These are phyloP conservation scores for Ivindomyrus marchei DNA, from an alignment of 2,113 vertebrate genomes.

Conservation along the genomic window DNA sequence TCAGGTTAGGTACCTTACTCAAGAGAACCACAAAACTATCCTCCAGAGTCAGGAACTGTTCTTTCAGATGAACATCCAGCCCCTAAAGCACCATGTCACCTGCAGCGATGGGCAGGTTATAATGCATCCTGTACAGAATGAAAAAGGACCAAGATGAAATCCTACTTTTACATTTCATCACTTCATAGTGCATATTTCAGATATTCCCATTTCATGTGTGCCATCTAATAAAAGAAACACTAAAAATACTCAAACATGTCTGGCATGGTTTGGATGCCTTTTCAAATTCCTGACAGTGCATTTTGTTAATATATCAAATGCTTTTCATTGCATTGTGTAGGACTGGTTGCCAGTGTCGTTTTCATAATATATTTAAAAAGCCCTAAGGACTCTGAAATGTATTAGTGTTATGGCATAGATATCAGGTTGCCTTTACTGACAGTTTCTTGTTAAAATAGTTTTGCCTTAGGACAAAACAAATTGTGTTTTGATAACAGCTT, in stretches of 20 bases:
- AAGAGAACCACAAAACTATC: neutral
- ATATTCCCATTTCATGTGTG: neutral
- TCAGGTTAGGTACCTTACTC: neutral
- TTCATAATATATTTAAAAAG: neutral
- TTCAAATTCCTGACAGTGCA: neutral
- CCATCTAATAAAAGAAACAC: neutral
- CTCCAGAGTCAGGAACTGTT: neutral
- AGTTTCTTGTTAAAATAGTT: constrained; percentile 7
- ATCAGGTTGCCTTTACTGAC: neutral
- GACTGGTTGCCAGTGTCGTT: neutral
- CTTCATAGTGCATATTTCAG: neutral
- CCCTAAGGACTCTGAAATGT: neutral
- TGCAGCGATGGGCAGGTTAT: neutral
- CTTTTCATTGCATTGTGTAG: neutral
- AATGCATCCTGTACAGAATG: neutral
- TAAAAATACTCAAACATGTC: neutral
- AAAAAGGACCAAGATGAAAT: neutral
- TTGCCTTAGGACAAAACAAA: constrained; percentile 7
- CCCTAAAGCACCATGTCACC: neutral
- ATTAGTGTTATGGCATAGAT: neutral
- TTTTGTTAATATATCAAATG: neutral
- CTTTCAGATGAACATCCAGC: neutral
- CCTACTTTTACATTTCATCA: neutral
- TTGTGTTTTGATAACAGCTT: neutral
- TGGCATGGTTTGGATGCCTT: neutral